phyloP scores from a whole-genome alignment of 1,140 invertebrate genomes.

The Copidosoma floridanum region DNA sequence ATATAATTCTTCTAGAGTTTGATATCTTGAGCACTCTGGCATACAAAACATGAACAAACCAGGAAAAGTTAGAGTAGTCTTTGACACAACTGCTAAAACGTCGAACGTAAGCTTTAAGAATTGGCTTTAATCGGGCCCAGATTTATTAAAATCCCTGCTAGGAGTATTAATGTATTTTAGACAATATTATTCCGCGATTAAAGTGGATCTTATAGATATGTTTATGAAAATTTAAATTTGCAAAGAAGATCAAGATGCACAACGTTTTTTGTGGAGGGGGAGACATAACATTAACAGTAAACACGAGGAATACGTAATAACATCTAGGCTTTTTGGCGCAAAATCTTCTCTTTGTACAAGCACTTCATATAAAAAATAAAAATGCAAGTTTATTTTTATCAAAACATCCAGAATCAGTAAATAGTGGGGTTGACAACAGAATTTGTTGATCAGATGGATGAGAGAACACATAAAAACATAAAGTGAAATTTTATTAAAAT shows the following conservation, averaged over 20 bases:
- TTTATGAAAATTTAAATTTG: constrained; percentile 37
- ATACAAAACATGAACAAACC: constrained; percentile 22
- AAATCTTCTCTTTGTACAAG: constrained; percentile 37
- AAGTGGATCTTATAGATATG: constrained; percentile 45
- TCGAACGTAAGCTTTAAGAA: constrained; percentile 1
- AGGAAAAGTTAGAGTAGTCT: constrained; percentile 29
- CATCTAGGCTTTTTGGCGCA: constrained; percentile 41
- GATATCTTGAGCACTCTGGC: constrained; percentile 39
- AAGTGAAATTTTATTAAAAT: no score
- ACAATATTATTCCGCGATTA: constrained; percentile 30
- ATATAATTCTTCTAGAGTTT: neutral
- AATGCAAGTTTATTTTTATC: constrained; percentile 1
- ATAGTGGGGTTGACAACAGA: no score
- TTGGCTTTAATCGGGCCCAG: constrained; percentile 30
- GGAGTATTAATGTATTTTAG: constrained; percentile 41
- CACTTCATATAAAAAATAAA: constrained; percentile 25
- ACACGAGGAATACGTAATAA: constrained; percentile 34
- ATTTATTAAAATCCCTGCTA: constrained; percentile 31
- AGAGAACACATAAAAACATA: no score
- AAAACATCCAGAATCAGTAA: neutral
- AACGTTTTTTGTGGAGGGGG: constrained; percentile 32
- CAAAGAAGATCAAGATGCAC: neutral
- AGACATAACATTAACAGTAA: constrained; percentile 12
- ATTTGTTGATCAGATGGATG: no score
- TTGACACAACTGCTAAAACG: constrained; percentile 31